A percentile compares a stretch with the other conserved stretches of the same genome.
phyloP scores from a whole-genome alignment of 37 sponge, comb jelly and placozoan genomes.

The Ephydatia muelleri region DNA sequence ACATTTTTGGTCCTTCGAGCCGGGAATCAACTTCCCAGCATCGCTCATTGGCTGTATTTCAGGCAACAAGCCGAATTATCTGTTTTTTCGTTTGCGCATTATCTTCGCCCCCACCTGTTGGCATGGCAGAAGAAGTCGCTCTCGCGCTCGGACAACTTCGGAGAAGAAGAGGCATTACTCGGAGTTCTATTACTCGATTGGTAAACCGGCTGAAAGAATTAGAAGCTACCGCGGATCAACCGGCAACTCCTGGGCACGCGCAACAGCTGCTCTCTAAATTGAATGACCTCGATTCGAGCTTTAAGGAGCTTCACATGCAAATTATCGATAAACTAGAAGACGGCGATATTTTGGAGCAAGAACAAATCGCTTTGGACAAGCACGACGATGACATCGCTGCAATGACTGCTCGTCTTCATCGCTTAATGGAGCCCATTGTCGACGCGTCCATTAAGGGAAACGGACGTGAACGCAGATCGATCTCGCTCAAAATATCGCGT shows the following conservation, averaged over 20 bases:
- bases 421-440: neutral
- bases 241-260: slow-evolving; percentile 33
- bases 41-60: neutral
- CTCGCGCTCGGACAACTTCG: neutral
- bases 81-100: too few species aligned
- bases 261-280: slow-evolving; percentile 27
- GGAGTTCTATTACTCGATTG: slow-evolving; percentile 5
- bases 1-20: slow-evolving; percentile 40
- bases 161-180: slow-evolving; percentile 7
- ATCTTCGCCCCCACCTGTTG: neutral
- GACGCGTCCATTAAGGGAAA: neutral
- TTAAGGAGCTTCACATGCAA: slow-evolving; percentile 26
- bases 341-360: neutral
- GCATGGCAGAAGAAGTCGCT: neutral
- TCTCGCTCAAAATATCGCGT: slow-evolving; percentile 27
- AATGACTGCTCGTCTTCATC: slow-evolving; percentile 14
- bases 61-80: neutral
- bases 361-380: slow-evolving; percentile 28
- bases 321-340: slow-evolving; percentile 38
- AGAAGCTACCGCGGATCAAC: slow-evolving; percentile 34
- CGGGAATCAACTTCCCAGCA: slow-evolving; percentile 1
- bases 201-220: slow-evolving; percentile 14
- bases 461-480: slow-evolving; percentile 4
- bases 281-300: slow-evolving; percentile 19
- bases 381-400: slow-evolving; percentile 32